Evolutionary conservation across 2,113 vertebrate species (phyloP).

Genomic region (Prionailurus viverrinus): DNA sequence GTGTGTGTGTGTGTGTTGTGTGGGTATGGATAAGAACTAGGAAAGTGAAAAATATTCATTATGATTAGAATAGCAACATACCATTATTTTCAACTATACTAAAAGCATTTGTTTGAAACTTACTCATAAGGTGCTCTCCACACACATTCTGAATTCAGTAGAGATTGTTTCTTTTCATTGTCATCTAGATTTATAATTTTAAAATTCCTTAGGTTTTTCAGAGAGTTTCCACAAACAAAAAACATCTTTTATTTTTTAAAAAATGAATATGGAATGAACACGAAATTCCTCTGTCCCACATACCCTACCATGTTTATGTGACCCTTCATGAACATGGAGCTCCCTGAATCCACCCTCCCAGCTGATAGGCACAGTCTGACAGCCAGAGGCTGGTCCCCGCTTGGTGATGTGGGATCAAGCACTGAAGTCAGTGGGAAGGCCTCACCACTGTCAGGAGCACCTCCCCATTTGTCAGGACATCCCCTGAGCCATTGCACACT

Average conservation of each 20-base stretch:
- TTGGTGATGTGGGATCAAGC: background rate
- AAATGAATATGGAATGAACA: background rate
- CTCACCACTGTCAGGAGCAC: background rate
- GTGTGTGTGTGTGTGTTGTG: background rate
- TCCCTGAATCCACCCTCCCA: background rate
- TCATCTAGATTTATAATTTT: constrained; percentile 41
- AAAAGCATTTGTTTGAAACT: constrained; percentile 51
- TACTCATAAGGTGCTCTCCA: background rate
- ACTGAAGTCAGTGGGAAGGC: background rate
- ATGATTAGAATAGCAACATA: background rate
- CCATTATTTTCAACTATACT: constrained; percentile 29
- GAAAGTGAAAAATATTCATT: background rate
- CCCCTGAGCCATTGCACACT: background rate
- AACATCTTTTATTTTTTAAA: background rate
- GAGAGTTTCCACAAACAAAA: constrained; percentile 34
- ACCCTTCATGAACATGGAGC: background rate
- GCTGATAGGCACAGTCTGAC: rapidly evolving
- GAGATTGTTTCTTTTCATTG: constrained; percentile 26
- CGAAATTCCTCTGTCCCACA: background rate
- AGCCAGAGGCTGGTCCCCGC: background rate
- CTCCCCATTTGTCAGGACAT: background rate
- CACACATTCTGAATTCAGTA: background rate
- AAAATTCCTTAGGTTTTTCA: background rate
- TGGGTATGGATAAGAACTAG: background rate
- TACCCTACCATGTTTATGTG: background rate